Base-by-base conservation (phyloP, 2,113 vertebrate species). In the Pterocles burchelli region DNA sequence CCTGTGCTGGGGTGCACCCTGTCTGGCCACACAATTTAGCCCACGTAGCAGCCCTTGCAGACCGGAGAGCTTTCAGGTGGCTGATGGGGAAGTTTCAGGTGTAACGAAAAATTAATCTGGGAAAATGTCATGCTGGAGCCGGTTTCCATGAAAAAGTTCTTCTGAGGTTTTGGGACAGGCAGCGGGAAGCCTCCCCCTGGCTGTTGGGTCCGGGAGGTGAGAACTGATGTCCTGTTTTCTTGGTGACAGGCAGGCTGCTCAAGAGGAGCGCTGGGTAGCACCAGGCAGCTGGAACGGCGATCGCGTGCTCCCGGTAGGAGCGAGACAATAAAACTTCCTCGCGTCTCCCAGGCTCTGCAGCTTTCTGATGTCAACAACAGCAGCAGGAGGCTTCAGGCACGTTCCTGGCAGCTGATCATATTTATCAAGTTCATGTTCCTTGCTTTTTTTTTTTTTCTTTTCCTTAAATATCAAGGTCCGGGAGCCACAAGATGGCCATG, bases 371-470 rank as follows among this genome's bases (percentile, higher is more conserved):
- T 91, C 97, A 97, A 91, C 95, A 95, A 25, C 86, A 95, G 90
- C 90, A 95, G 91, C 94, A 58, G 91, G 93, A 85, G 96, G 86
- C 79, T 82, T 28, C 90, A 86, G 94, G 93, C 93, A 95, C 87
- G 84, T 96, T 97, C 95, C 93, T 43, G 29, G 93, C 96, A 93
- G 92, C 93, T 92, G 94, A 94, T 95, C 77, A 0, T 81, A 96
- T 95, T 97, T 96, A 95, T 95, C 93, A 93, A 88, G 45, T 87
- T 94, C 84, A 61, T 89, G 88, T 97, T 96, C 57, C 62, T 96
- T 51, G 70, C 52, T 15, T 91, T 84, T 71, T 43, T 62, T 9
- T 22, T 33, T 76, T 34, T 74, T 72, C 43, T 71, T 67, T 43
- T 41, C 58, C n/a, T 54, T 43, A 75, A 24, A 73, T 62, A 61